Conservation (phyloP, 2,797 vertebrate species). For the Tragelaphus oryx region DNA sequence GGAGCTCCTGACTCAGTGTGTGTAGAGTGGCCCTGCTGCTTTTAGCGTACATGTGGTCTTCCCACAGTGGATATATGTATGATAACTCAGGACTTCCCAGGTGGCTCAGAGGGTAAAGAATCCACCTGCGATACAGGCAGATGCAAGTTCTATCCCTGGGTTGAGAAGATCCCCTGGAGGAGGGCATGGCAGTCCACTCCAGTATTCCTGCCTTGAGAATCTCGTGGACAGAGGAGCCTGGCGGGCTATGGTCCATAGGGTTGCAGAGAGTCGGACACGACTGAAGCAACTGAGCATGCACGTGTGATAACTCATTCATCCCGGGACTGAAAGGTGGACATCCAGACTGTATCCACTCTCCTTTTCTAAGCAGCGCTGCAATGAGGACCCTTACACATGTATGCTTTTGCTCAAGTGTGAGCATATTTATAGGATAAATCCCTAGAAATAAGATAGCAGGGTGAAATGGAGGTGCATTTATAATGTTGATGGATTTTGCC, state of each 20-base stretch:
- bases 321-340: not conserved
- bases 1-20: not conserved
- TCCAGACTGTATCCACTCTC: not conserved
- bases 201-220: not conserved
- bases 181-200: not conserved
- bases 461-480: not conserved
- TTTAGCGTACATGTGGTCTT: not conserved
- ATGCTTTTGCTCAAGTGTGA: not conserved
- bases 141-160: not conserved
- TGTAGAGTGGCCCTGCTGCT: not conserved
- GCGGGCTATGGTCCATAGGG: not conserved
- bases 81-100: not conserved
- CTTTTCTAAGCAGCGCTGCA: not conserved
- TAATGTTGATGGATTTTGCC: not conserved
- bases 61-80: too few relatives aligned
- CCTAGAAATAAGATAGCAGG: not conserved
- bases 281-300: not conserved
- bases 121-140: not conserved
- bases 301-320: not conserved
- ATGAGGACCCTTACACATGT: not conserved
- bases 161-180: not conserved
- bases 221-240: not conserved
- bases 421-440: not conserved
- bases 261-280: not conserved
- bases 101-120: not conserved